Evolutionary conservation across 2,797 vertebrate genomes (phyloP).

Genomic region (Manis pentadactyla): DNA sequence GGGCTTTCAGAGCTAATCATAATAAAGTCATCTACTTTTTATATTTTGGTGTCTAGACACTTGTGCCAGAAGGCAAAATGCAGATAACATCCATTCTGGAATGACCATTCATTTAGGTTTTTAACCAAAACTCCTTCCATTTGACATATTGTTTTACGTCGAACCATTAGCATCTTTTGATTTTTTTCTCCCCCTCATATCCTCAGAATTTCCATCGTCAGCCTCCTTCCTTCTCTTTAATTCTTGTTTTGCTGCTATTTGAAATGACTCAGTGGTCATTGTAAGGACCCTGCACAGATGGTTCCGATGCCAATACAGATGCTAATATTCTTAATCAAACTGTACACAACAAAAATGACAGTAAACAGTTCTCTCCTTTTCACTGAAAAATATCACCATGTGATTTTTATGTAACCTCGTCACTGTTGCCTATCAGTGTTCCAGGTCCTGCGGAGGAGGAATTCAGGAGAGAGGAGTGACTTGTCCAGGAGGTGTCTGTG

Average conservation of each 20-base stretch:
- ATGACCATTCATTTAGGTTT: not conserved
- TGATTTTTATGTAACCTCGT: not conserved
- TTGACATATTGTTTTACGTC: not conserved
- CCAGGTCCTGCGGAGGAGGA: slow-evolving; percentile 91
- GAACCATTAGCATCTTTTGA: not conserved
- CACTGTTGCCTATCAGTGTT: slow-evolving; percentile 88
- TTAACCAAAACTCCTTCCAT: not conserved
- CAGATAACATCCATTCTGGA: not conserved
- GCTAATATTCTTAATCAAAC: not conserved
- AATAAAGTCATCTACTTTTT: not conserved
- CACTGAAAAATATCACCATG: not conserved
- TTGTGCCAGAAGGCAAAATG: not conserved
- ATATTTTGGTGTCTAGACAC: not conserved
- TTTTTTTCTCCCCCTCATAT: not conserved
- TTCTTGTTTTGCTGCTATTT: not conserved
- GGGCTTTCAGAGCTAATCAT: not conserved
- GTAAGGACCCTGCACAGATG: not conserved
- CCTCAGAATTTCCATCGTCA: not conserved
- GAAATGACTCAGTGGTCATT: not conserved
- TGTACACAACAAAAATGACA: not conserved
- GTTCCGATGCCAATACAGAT: not conserved
- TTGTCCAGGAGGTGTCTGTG: slow-evolving; percentile 90
- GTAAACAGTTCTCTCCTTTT: not conserved
- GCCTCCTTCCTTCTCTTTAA: not conserved
- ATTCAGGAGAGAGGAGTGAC: slow-evolving; percentile 87